phyloP scores from a whole-genome alignment of 2,888 invertebrate genomes.

The Epirrita christyi region DNA sequence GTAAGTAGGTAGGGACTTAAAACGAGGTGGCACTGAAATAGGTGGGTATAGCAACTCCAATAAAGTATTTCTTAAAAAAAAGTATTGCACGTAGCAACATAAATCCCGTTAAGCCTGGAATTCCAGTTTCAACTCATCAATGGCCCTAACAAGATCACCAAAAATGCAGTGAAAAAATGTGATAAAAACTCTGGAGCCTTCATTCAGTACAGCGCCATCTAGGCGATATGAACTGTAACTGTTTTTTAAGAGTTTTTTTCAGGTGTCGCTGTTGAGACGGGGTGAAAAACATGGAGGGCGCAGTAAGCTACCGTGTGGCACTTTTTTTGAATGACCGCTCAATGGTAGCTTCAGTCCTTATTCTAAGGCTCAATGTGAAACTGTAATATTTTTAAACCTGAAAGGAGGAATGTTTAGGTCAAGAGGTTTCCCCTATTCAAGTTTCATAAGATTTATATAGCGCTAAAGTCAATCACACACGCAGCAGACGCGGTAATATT shows the following conservation, averaged over 20 bases:
- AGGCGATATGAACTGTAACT: slow-evolving; percentile 35
- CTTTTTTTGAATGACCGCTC: background rate
- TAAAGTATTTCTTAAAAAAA: background rate
- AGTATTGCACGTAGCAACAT: background rate
- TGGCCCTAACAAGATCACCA: slow-evolving; percentile 25
- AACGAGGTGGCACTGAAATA: too few species aligned
- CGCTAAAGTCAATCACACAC: too few species aligned
- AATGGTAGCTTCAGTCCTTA: too few species aligned
- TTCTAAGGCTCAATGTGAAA: too few species aligned
- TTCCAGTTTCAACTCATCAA: slow-evolving; percentile 12
- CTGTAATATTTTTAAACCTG: too few species aligned
- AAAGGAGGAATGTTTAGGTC: too few species aligned
- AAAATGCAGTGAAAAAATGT: slow-evolving; percentile 20
- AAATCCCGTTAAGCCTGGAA: slow-evolving; percentile 11
- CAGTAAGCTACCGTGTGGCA: background rate
- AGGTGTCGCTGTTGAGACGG: slow-evolving; percentile 13
- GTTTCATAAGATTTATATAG: too few species aligned
- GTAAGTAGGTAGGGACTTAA: too few species aligned
- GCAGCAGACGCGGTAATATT: too few species aligned
- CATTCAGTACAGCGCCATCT: slow-evolving; percentile 36
- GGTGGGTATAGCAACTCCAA: too few species aligned
- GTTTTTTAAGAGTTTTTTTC: slow-evolving; percentile 32
- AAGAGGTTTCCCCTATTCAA: too few species aligned
- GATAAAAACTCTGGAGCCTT: slow-evolving; percentile 19
- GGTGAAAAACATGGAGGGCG: slow-evolving; percentile 19